Conservation (phyloP, 2,888 invertebrate genomes). For the Drosophila mettleri region DNA sequence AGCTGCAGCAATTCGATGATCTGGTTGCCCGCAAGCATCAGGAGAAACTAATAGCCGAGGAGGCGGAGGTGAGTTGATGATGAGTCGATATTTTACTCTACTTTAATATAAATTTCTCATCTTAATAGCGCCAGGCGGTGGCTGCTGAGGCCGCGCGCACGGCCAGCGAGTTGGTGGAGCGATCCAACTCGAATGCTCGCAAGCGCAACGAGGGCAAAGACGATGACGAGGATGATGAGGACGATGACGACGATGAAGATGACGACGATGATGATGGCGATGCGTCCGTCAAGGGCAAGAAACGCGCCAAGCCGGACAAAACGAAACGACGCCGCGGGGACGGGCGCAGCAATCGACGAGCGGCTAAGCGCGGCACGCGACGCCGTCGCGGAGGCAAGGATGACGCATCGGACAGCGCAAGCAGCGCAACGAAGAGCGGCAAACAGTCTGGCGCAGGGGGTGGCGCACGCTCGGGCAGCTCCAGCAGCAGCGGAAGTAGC, state of each 20-base stretch:
- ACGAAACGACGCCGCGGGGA: constrained; percentile 82
- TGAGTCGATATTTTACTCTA: too few species aligned
- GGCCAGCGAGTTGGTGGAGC: constrained; percentile 58
- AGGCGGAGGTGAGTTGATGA: constrained; percentile 63
- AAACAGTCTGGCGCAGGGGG: constrained; percentile 61
- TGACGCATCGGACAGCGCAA: constrained; percentile 68
- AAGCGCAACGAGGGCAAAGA: constrained; percentile 42
- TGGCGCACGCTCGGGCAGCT: constrained; percentile 54
- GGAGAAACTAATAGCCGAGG: constrained; percentile 71
- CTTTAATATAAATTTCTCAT: not conserved
- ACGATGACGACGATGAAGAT: constrained; percentile 46
- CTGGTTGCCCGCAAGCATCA: constrained; percentile 86
- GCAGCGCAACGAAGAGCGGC: constrained; percentile 60
- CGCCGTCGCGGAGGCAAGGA: constrained; percentile 68
- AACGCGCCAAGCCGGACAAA: constrained; percentile 64
- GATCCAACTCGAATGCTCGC: constrained; percentile 25
- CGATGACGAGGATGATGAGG: constrained; percentile 74
- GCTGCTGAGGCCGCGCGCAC: constrained; percentile 84
- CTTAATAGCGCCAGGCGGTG: constrained; percentile 45
- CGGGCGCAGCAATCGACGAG: constrained; percentile 73
- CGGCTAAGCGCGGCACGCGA: constrained; percentile 70
- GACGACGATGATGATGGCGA: constrained; percentile 68
- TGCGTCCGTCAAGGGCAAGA: constrained; percentile 73
- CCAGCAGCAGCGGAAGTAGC: constrained; percentile 49
- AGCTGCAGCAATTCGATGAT: constrained; percentile 91